Percentiles rank a stretch among this genome's conserved stretches.
These are phyloP conservation scores for Chloroclystis v-ata DNA, from an alignment of 2,888 invertebrate species.

Conservation along the genomic window DNA sequence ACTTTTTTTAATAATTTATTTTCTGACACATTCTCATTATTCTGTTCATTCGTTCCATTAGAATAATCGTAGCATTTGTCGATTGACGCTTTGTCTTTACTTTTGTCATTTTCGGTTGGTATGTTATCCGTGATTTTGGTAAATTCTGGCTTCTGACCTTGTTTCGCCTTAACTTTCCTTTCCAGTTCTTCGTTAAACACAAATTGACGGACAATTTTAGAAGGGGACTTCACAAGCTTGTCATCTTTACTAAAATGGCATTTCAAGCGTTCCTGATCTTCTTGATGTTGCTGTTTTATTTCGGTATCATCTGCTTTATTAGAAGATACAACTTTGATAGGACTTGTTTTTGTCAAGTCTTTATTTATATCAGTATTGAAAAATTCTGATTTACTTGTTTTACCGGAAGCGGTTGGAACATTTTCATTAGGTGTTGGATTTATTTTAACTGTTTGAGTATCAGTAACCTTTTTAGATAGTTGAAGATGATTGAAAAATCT, in stretches of 20 bases:
- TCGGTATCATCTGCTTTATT: not conserved
- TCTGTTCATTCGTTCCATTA: too few relatives aligned
- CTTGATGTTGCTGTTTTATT: not conserved
- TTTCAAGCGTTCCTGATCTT: not conserved
- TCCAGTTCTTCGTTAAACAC: conserved; percentile 21
- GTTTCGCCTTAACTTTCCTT: conserved; percentile 13
- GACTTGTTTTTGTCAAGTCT: conserved; percentile 2
- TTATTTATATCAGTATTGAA: conserved; percentile 13
- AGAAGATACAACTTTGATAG: not conserved
- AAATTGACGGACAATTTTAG: conserved; percentile 17
- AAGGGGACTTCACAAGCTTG: not conserved
- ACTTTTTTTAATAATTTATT: too few relatives aligned
- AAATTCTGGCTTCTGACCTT: conserved; percentile 25
- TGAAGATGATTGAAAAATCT: not conserved
- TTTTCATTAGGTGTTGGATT: too few relatives aligned
- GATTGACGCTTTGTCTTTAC: too few relatives aligned
- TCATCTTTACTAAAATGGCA: conserved; percentile 7
- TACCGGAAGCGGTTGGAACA: not conserved
- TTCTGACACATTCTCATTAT: too few relatives aligned
- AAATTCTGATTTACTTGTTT: conserved; percentile 9
- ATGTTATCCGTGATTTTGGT: not conserved
- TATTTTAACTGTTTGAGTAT: not conserved
- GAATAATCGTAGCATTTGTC: too few relatives aligned
- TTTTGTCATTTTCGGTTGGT: conserved; percentile 5
- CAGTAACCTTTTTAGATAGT: not conserved